A percentile compares a stretch with the other conserved stretches of the same genome.
Conservation (phyloP, 2,113 vertebrate species). For the Lepisosteus oculatus region DNA sequence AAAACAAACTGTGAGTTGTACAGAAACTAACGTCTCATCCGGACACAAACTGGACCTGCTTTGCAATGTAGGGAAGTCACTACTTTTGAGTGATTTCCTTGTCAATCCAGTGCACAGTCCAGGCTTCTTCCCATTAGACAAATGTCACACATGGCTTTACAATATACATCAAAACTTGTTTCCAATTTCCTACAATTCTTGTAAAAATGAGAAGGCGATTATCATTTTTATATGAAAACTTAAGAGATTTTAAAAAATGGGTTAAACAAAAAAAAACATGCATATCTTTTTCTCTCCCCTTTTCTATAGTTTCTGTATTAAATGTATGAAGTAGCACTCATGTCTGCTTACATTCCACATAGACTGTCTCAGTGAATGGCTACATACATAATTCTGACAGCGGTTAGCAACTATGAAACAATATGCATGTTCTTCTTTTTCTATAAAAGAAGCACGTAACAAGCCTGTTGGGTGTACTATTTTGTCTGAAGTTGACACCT, state of each 20-base stretch:
- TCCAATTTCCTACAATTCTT: too few relatives aligned
- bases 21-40: slow-evolving; percentile 7
- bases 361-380: slow-evolving; percentile 51
- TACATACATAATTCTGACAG: slow-evolving; percentile 46
- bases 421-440: slow-evolving; percentile 39
- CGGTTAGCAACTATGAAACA: slow-evolving; percentile 45
- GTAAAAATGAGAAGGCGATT: not conserved
- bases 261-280: slow-evolving; percentile 15
- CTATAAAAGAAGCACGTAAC: slow-evolving; percentile 47
- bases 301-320: not conserved
- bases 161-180: not conserved
- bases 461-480: slow-evolving; percentile 50
- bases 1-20: slow-evolving; percentile 29
- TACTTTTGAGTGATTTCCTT: not conserved
- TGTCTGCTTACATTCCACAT: slow-evolving; percentile 39
- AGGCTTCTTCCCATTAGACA: not conserved
- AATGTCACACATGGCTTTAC: slow-evolving; percentile 13
- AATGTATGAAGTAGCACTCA: not conserved
- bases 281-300: not conserved
- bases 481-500: not conserved
- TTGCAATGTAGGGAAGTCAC: not conserved
- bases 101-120: not conserved
- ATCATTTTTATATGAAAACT: not conserved
- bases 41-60: slow-evolving; percentile 34
- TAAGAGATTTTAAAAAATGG: not conserved